These are phyloP conservation scores for Clusia tigrina DNA, from an alignment of 2,888 invertebrate species.

Conservation along the genomic window DNA sequence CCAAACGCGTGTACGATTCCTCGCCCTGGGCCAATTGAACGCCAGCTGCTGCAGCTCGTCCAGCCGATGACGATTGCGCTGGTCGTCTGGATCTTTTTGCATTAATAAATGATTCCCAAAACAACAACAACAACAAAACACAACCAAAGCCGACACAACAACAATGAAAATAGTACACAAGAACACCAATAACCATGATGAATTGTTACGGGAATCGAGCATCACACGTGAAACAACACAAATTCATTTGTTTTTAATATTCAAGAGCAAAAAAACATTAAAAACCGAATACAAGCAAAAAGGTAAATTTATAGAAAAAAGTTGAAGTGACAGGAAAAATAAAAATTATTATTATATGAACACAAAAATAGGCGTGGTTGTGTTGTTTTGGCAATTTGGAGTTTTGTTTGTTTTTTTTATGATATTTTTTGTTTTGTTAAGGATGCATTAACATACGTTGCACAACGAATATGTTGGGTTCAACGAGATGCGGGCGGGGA, in stretches of 20 bases:
- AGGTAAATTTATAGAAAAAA: conserved; percentile 9
- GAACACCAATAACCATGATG: conserved; percentile 3
- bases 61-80: conserved; percentile 61
- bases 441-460: neutral
- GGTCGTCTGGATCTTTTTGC: conserved; percentile 64
- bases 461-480: too few relatives aligned
- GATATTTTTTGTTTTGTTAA: too few relatives aligned
- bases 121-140: conserved; percentile 35
- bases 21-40: conserved; percentile 70
- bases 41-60: conserved; percentile 50
- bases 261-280: neutral
- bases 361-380: neutral
- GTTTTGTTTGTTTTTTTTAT: too few relatives aligned
- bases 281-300: conserved; percentile 11
- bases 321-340: conserved; percentile 21
- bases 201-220: neutral
- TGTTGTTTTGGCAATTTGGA: too few relatives aligned
- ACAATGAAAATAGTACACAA: conserved; percentile 13
- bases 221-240: neutral
- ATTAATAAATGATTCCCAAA: conserved; percentile 56
- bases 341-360: conserved; percentile 15
- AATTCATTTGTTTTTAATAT: neutral
- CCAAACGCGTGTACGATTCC: conserved; percentile 91
- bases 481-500: neutral
- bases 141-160: conserved; percentile 31